Conservation (phyloP, 2,797 vertebrate genomes). For the Hybognathus amarus region DNA sequence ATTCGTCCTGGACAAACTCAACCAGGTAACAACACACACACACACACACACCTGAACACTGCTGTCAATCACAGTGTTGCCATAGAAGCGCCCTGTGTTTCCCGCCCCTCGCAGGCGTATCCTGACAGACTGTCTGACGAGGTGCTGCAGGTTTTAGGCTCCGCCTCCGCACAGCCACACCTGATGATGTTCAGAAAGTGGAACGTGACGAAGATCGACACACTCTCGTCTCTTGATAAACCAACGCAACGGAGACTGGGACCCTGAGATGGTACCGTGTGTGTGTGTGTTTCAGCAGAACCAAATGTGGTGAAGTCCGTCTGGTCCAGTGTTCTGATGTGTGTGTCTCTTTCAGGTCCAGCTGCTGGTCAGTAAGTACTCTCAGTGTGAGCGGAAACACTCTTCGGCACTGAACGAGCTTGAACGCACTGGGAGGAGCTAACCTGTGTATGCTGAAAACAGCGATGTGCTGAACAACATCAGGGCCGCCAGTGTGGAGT, state of each 20-base stretch:
- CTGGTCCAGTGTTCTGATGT: background rate
- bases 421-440: conserved; percentile 69
- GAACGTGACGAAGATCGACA: conserved; percentile 73
- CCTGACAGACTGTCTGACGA: conserved; percentile 63
- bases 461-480: conserved; percentile 63
- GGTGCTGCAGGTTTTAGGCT: conserved; percentile 70
- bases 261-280: conserved; percentile 65
- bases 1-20: conserved; percentile 73
- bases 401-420: conserved; percentile 67
- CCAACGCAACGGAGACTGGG: conserved; percentile 66
- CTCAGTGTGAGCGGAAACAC: conserved; percentile 64
- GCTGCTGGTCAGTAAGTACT: conserved; percentile 74
- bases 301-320: background rate
- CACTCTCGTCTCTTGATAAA: conserved; percentile 72
- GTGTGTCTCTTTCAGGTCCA: conserved; percentile 63
- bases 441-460: conserved; percentile 73
- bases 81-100: background rate
- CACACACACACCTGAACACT: background rate
- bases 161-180: conserved; percentile 69
- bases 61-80: background rate
- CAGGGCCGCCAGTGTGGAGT: conserved; percentile 67
- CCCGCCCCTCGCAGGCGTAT: conserved; percentile 67
- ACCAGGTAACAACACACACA: conserved; percentile 66
- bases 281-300: background rate
- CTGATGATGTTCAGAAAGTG: conserved; percentile 68